phyloP scores from a whole-genome alignment of 2,888 invertebrate genomes.

The Eumacrocentrus americanus region DNA sequence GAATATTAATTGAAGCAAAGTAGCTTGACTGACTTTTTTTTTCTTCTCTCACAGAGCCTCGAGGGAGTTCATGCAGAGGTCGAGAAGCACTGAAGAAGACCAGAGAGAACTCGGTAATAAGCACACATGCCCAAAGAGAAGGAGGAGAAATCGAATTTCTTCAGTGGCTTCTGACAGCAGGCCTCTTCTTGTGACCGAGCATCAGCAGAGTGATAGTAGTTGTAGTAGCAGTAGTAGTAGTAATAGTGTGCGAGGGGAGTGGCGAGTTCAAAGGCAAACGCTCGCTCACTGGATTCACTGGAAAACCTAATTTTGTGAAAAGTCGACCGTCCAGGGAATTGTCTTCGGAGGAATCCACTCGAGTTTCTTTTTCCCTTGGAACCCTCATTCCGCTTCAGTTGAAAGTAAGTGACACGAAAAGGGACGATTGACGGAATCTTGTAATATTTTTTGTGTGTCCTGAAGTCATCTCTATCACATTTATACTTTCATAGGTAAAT shows the following conservation, averaged over 20 bases:
- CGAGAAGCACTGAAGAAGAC: not conserved
- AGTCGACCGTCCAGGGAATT: conserved; percentile 35
- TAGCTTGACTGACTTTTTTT: conserved; percentile 34
- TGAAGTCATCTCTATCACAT: not conserved
- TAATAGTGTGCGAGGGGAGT: conserved; percentile 3
- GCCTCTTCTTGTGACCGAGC: not conserved
- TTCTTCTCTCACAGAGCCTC: not conserved
- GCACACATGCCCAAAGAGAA: conserved; percentile 25
- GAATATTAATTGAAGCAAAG: conserved; percentile 53
- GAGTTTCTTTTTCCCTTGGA: conserved; percentile 10
- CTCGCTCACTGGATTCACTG: conserved; percentile 33
- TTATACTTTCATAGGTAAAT: conserved; percentile 13
- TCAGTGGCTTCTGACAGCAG: conserved; percentile 2
- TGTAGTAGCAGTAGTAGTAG: not conserved
- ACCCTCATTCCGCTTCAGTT: conserved; percentile 14
- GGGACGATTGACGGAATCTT: conserved; percentile 4
- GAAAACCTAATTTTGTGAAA: conserved; percentile 37
- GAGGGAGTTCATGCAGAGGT: not conserved
- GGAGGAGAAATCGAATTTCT: conserved; percentile 25
- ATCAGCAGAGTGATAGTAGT: conserved; percentile 2
- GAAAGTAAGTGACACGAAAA: conserved; percentile 31
- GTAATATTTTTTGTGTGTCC: not conserved
- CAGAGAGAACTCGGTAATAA: conserved; percentile 24
- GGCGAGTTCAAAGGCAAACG: conserved; percentile 36
- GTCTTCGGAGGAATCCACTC: conserved; percentile 26